phyloP scores from a whole-genome alignment of 2,888 invertebrate species.

The Nemurella pictetii region DNA sequence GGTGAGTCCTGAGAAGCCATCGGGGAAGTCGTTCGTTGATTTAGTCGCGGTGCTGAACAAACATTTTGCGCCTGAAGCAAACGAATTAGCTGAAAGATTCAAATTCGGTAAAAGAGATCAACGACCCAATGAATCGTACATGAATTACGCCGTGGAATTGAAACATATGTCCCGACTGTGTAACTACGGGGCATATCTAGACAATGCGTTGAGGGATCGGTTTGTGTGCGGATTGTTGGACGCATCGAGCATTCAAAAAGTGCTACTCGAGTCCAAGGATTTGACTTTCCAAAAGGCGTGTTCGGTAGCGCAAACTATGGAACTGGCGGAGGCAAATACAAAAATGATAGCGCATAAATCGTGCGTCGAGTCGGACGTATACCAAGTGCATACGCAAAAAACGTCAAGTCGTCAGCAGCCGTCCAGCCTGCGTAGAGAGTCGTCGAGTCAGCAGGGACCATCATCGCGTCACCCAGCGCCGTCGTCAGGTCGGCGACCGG shows the following conservation, averaged over 20 bases:
- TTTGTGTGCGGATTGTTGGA: conserved; percentile 44
- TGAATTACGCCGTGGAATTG: conserved; percentile 42
- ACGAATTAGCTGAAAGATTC: conserved; percentile 45
- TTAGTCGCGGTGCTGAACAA: conserved; percentile 39
- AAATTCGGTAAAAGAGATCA: conserved; percentile 44
- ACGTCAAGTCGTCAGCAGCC: neutral
- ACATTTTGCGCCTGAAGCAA: conserved; percentile 43
- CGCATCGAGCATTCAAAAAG: conserved; percentile 40
- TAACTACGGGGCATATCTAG: conserved; percentile 44
- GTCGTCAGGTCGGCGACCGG: neutral
- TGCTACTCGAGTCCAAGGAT: conserved; percentile 42
- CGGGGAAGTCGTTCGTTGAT: conserved; percentile 39
- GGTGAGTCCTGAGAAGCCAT: conserved; percentile 37
- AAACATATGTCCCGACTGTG: conserved; percentile 44
- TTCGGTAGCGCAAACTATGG: conserved; percentile 38
- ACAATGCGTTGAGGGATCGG: conserved; percentile 43
- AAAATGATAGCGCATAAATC: conserved; percentile 23
- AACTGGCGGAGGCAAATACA: conserved; percentile 34
- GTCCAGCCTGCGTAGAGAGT: neutral
- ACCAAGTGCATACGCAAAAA: neutral
- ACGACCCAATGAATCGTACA: conserved; percentile 37
- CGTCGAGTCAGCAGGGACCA: neutral
- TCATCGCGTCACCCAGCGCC: neutral
- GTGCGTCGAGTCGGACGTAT: neutral
- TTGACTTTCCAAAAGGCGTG: conserved; percentile 41